Evolutionary conservation across 1,140 invertebrate genomes (phyloP), one percentile per base, ranked within the genome.

Genomic region (Drosophila melanogaster): DNA sequence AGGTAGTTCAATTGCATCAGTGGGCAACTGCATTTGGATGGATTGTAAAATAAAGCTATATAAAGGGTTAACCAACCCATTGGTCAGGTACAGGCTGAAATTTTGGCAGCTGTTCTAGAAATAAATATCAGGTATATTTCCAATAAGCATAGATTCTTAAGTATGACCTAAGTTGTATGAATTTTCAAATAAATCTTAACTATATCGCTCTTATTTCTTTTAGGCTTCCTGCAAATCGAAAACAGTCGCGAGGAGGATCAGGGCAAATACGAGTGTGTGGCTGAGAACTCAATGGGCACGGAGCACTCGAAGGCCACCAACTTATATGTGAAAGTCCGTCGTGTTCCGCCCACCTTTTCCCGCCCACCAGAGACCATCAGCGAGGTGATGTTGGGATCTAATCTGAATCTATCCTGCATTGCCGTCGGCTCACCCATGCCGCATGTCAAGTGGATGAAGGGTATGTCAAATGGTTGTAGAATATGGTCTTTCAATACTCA

Each of bases 401-500:
- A 96, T 81, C 93, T 99, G 47, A 99, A 98, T 92, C 93, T 99
- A 47, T 98, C 98, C 41, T 99, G 99, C 92, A 97, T 99, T 12
- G 99, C 98, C 14, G 96, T 97, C 7, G 98, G 99, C 0, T 97
- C 98, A 0, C 99, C 99, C 0, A 99, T 99, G 98, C 99, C 99
- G 0, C 96, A 95, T 80, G 98, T 99, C 49, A 98, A 97, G 92
- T 99, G 98, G 98, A 95, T 96, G 61, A 97, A 97, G 93, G 98
- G 96, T 90, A 85, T 58, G 35, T 47, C 11, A 50, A 30, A 2
- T 0, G 10, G 5, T 14, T 5, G 17, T 7, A 17, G 10, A 0
- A 26, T 0, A 3, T 26, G 0, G 30, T n/a, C 22, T 8, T 1
- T 12, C 7, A 35, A 55, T 66, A 44, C 47, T 6, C 37, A 15